These are phyloP conservation scores for Autographa gamma DNA, from an alignment of 2,888 invertebrate genomes.

Conservation along the genomic window DNA sequence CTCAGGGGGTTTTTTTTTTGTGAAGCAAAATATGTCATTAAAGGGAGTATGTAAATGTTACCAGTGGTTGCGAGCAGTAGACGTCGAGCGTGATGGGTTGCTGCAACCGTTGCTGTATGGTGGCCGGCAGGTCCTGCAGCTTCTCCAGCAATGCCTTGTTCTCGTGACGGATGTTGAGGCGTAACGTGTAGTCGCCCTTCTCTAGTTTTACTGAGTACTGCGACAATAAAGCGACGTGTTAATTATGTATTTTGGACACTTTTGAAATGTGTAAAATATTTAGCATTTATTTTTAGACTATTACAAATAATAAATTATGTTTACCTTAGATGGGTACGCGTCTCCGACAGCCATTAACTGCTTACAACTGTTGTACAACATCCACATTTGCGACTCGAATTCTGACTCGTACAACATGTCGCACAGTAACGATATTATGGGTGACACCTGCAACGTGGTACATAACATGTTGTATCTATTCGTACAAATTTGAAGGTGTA, in stretches of 20 bases:
- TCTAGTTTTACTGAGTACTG: slow-evolving; percentile 96
- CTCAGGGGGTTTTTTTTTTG: too few relatives aligned
- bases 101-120: slow-evolving; percentile 93
- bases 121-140: slow-evolving; percentile 93
- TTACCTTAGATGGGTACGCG: slow-evolving; percentile 94
- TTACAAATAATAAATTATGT: not conserved
- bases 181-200: slow-evolving; percentile 97
- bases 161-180: slow-evolving; percentile 97
- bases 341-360: slow-evolving; percentile 95
- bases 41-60: slow-evolving; percentile 38
- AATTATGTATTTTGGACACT: too few relatives aligned
- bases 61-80: slow-evolving; percentile 87
- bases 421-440: slow-evolving; percentile 94
- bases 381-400: slow-evolving; percentile 98
- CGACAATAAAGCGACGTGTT: slow-evolving; percentile 53
- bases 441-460: slow-evolving; percentile 81
- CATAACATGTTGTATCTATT: not conserved
- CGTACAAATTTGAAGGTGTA: not conserved
- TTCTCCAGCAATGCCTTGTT: slow-evolving; percentile 95
- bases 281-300: not conserved
- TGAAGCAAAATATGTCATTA: too few relatives aligned
- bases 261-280: not conserved
- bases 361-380: slow-evolving; percentile 97
- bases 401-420: slow-evolving; percentile 98
- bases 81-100: slow-evolving; percentile 93